Base-by-base conservation (phyloP, 2,113 vertebrate genomes). In the Martes martes region DNA sequence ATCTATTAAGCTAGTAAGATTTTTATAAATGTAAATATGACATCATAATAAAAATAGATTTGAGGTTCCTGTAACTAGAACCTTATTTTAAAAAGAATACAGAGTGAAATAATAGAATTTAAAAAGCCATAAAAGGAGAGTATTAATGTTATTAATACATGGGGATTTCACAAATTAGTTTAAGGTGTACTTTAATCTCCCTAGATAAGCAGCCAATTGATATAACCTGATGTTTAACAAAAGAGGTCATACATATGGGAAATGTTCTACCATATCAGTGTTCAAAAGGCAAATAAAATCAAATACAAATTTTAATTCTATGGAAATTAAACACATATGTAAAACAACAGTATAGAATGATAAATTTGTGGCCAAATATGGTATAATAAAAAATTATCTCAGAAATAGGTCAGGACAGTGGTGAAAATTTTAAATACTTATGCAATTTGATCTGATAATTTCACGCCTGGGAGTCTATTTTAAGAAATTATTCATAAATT, bases 21-120 rank as follows among this genome's bases (percentile, higher is more conserved):
- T 50, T 95, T 96, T 78, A 63, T 65, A 15, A 81, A 71, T 18
- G 52, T 45, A 91, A 87, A 91, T 61, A 52, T 89, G 19, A 73
- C 83, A 67, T 71, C 59, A 93, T 31, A 79, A n/a, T 83, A 94
- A 89, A 95, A 94, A 81, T 69, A 82, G 15, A 84, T 87, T 74
- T 83, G 23, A 87, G 14, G 71, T 87, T 42, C 3, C 39, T 45
- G 78, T 74, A 95, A 82, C 65, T 71, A 39, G 36, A 92, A 61
- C 1, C 19, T 65, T 90, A 65, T 92, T 78, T 21, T 73, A 94
- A 85, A 84, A 80, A 90, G 7, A 42, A 52, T 74, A 36, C 4
- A 89, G 52, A 71, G 6, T 81, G 8, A 85, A 94, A 81, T 50
- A 87, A 63, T 63, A 18, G 0, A 76, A 57, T 86, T 89, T 33